Base-by-base conservation (phyloP, 92 coral and sea anemone genomes). In the Phenganax stokvisi region DNA sequence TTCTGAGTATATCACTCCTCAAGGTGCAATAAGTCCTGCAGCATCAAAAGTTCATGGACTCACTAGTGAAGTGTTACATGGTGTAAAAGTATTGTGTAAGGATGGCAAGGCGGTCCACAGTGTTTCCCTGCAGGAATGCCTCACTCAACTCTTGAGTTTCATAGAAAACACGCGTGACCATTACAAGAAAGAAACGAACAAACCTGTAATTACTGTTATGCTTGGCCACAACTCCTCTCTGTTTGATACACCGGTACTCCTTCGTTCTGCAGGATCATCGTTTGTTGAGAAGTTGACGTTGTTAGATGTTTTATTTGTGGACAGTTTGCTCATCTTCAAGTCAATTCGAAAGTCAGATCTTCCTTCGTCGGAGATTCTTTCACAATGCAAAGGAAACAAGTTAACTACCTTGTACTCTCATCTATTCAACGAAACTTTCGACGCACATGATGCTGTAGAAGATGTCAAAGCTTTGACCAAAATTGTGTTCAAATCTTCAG, bases 181-280 rank as follows among this genome's bases (percentile, higher is more conserved):
- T 12, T 56, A 72, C 16, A 78, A 28, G 57, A 6, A n/a, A 10
- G 3, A 56, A 7, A 78, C 57, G 2, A 78, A 78, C 72, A 57
- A 77, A 57, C 28, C 28, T 29, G 54, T 70, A 25, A 8, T 29
- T 8, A 81, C 88, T 0, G 86, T 88, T 75, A 25, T 85, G 55
- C 72, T 79, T 80, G 90, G 90, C 0, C 88, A 85, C 74, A 85
- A 85, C 37, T 65, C 82, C 6, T 54, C 85, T 25, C 63, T 82
- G 16, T 89, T 88, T 28, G 86, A 85, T 59, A 58, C 80, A 54
- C 84, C 84, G 9, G 81, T 86, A 25, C 86, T 85, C 56, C 85
- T 85, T n/a, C 82, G 89, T 8, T 77, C 79, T 57, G 87, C 87
- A 73, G 84, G 81, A 68, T 10, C 56, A 16, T 69, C 31, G 25